Percentiles rank a stretch among this genome's conserved stretches.
Evolutionary conservation across 2,113 vertebrate species (phyloP).

Genomic region (Nyctereutes procyonoides): DNA sequence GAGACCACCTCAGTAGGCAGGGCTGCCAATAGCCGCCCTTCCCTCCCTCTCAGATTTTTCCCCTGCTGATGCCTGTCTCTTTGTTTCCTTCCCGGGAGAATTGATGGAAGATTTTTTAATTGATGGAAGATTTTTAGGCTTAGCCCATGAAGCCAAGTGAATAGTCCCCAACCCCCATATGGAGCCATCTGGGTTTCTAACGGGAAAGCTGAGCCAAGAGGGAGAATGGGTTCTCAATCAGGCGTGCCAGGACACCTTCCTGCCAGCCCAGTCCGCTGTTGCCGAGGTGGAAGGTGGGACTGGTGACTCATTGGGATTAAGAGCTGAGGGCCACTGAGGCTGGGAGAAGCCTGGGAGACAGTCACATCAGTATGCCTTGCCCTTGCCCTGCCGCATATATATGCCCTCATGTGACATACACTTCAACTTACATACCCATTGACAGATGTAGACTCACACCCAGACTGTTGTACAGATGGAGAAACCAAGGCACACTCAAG

Average conservation of each 20-base stretch:
- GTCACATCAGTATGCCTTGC: not conserved
- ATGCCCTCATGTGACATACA: too few relatives aligned
- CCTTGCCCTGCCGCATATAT: not conserved
- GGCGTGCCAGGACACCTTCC: not conserved
- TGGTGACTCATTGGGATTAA: not conserved
- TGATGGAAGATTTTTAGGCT: not conserved
- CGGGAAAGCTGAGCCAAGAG: not conserved
- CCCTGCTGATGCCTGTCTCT: not conserved
- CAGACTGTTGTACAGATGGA: not conserved
- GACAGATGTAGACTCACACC: not conserved
- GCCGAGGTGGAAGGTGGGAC: not conserved
- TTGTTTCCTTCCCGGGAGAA: not conserved
- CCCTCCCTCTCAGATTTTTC: not conserved
- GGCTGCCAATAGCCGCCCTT: not conserved
- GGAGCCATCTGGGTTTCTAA: constrained; percentile 15
- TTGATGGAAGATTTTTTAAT: constrained; percentile 38
- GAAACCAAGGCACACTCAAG: not conserved
- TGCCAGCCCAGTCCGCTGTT: not conserved
- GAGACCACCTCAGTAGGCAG: not conserved
- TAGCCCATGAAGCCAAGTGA: constrained; percentile 9
- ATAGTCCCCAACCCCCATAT: not conserved
- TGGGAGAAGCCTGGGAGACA: not conserved
- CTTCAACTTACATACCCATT: too few relatives aligned
- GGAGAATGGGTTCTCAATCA: constrained; percentile 13
- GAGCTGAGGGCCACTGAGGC: not conserved